phyloP scores from a whole-genome alignment of 2,888 invertebrate genomes.

The Macaria liturata region DNA sequence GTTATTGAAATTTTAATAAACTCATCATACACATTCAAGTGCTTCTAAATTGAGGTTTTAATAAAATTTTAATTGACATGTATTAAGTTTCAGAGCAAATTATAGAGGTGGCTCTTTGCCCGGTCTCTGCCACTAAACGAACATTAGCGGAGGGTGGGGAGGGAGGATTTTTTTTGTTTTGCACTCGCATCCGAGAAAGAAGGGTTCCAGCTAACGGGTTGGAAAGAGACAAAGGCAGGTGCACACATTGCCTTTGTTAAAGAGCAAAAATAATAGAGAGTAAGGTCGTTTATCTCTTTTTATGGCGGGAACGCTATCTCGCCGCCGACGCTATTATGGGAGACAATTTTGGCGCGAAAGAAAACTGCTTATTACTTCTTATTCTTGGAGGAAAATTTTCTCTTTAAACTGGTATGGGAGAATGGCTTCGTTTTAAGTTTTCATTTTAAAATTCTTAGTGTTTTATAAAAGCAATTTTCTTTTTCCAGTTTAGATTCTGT shows the following conservation, averaged over 20 bases:
- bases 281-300: slow-evolving; percentile 83
- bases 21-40: slow-evolving; percentile 60
- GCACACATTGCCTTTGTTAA: slow-evolving; percentile 81
- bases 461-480: no score
- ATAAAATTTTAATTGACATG: slow-evolving; percentile 81
- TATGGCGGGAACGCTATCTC: slow-evolving; percentile 80
- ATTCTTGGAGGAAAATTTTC: slow-evolving; percentile 60
- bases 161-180: slow-evolving; percentile 79
- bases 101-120: slow-evolving; percentile 70
- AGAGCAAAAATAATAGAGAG: slow-evolving; percentile 83
- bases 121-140: slow-evolving; percentile 58
- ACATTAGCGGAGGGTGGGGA: slow-evolving; percentile 74
- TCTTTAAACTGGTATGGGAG: slow-evolving; percentile 31
- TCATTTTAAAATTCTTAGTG: not conserved
- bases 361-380: slow-evolving; percentile 83
- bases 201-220: slow-evolving; percentile 40
- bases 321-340: slow-evolving; percentile 79
- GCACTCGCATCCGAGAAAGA: slow-evolving; percentile 64
- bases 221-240: slow-evolving; percentile 75
- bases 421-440: slow-evolving; percentile 23
- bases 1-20: slow-evolving; percentile 74
- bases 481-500: no score
- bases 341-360: slow-evolving; percentile 83
- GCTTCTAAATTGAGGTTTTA: slow-evolving; percentile 63
- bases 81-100: slow-evolving; percentile 77